phyloP scores from a whole-genome alignment of 1,140 invertebrate genomes.

The Drosophila nannoptera region DNA sequence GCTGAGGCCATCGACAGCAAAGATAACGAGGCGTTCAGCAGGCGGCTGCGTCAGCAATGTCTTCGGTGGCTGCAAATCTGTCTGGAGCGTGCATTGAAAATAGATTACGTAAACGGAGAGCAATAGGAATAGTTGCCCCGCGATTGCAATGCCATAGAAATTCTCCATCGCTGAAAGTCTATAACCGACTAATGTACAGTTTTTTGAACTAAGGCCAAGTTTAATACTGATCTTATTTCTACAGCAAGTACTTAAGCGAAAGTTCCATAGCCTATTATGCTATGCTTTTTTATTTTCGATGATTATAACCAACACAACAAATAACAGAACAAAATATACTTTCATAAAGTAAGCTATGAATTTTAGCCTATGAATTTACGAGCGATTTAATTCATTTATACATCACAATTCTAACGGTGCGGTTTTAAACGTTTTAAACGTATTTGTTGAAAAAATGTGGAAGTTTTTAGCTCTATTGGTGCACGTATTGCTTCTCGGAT shows the following conservation, averaged over 20 bases:
- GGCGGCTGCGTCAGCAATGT: conserved; percentile 80
- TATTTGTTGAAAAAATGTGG: conserved; percentile 63
- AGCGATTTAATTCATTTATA: conserved; percentile 7
- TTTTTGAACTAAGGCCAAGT: no score
- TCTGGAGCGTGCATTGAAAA: conserved; percentile 82
- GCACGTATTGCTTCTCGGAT: conserved; percentile 81
- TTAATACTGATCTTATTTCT: no score
- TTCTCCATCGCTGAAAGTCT: conserved; percentile 23
- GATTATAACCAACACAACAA: no score
- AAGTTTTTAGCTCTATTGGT: conserved; percentile 63
- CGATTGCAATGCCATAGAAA: conserved; percentile 22
- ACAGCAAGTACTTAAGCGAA: no score
- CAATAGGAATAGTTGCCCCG: conserved; percentile 80
- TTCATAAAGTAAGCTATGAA: conserved; percentile 7
- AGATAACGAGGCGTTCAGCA: conserved; percentile 89
- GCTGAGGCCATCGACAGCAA: conserved; percentile 92
- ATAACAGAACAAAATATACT: not conserved
- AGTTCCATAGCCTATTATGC: no score
- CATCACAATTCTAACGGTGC: not conserved
- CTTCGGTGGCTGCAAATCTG: conserved; percentile 79
- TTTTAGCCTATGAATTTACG: not conserved
- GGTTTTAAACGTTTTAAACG: conserved; percentile 1
- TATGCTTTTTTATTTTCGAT: no score
- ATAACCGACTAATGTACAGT: not conserved
- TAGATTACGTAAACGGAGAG: conserved; percentile 83